Conservation (phyloP, 64 coral and sea anemone genomes). For the Stichodactyla mertensii region DNA sequence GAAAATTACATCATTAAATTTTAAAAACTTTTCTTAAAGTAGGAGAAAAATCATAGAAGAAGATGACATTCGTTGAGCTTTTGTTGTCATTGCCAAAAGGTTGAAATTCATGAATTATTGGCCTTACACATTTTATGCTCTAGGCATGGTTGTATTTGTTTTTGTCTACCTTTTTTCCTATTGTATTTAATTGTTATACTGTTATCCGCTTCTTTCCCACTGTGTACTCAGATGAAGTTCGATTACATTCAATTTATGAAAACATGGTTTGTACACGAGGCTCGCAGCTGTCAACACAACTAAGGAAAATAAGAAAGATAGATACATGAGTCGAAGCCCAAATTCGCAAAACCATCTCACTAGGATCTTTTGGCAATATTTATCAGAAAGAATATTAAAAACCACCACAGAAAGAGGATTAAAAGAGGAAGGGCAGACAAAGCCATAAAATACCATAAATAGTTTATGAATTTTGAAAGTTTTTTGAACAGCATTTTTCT, state of each 20-base stretch:
- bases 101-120: neutral
- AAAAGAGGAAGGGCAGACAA: neutral
- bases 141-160: neutral
- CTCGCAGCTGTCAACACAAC: neutral
- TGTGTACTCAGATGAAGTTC: conserved; percentile 12
- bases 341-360: neutral
- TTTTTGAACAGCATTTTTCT: neutral
- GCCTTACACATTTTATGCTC: neutral
- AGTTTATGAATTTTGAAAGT: conserved; percentile 13
- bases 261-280: neutral
- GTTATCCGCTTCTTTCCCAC: neutral
- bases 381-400: neutral
- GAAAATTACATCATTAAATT: neutral
- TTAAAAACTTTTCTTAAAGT: neutral
- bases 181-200: neutral
- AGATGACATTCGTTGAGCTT: neutral
- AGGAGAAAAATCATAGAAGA: neutral
- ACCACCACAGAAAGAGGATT: neutral
- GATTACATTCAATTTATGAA: conserved; percentile 23
- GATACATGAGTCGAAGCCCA: neutral
- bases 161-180: neutral
- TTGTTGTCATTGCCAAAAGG: neutral
- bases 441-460: neutral
- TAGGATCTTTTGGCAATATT: neutral
- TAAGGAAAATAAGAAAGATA: neutral